Percentiles rank a stretch among this genome's conserved stretches.
These are phyloP conservation scores for Zaprionus lachaisei DNA, from an alignment of 1,140 invertebrate species.

Conservation along the genomic window DNA sequence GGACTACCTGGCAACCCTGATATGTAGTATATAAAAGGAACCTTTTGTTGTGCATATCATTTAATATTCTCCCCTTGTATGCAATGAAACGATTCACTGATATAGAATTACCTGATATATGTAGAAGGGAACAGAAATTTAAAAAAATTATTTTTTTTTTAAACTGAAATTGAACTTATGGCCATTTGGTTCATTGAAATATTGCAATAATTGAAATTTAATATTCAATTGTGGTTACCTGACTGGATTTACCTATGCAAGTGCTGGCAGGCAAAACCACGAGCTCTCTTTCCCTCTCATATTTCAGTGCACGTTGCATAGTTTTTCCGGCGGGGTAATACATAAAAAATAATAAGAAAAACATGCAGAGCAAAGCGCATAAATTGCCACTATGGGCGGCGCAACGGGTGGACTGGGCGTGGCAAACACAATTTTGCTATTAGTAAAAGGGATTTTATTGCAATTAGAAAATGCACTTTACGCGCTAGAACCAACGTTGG, in stretches of 20 bases:
- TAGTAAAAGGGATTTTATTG: constrained; percentile 74
- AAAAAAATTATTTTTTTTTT: neutral
- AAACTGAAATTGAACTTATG: neutral
- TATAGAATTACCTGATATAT: no score
- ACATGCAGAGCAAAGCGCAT: constrained; percentile 57
- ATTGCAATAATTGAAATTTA: neutral
- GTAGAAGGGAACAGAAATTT: neutral
- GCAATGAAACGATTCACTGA: no score
- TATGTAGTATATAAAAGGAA: no score
- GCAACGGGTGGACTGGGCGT: constrained; percentile 19
- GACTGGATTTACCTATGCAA: neutral
- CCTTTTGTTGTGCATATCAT: no score
- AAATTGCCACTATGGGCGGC: constrained; percentile 49
- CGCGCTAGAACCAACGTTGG: neutral
- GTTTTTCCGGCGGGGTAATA: constrained; percentile 5
- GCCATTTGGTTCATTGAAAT: neutral
- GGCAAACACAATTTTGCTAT: constrained; percentile 77
- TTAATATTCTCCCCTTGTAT: no score
- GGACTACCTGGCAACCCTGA: no score
- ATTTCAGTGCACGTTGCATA: neutral
- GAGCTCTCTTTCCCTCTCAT: neutral
- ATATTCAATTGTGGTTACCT: constrained; percentile 1
- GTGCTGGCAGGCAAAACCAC: neutral
- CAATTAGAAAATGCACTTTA: constrained; percentile 81
- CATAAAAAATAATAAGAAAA: constrained; percentile 35